phyloP scores from a whole-genome alignment of 2,888 invertebrate genomes.

The Phortica magna region DNA sequence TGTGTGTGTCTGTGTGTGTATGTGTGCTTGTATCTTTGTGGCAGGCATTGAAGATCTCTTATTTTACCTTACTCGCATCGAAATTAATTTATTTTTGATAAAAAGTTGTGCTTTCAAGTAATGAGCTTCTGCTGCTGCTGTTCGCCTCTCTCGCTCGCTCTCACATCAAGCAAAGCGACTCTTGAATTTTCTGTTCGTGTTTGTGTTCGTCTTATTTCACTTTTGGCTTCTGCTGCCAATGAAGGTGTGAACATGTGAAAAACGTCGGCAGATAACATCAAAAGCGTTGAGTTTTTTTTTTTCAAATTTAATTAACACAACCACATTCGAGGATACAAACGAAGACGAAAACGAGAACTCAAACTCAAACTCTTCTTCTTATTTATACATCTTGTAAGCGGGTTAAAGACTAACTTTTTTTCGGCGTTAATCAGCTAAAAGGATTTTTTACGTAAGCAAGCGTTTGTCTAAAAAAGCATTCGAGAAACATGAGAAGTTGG shows the following conservation, averaged over 20 bases:
- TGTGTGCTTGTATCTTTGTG: slow-evolving; percentile 4
- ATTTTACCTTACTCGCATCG: not conserved
- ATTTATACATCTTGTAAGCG: not conserved
- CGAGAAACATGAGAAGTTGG: not conserved
- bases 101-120: slow-evolving; percentile 24
- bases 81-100: slow-evolving; percentile 30
- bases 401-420: not conserved
- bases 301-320: slow-evolving; percentile 23
- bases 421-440: slow-evolving; percentile 26
- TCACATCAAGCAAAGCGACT: not conserved
- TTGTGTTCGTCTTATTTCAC: not conserved
- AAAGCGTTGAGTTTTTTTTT: slow-evolving; percentile 21
- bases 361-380: not conserved
- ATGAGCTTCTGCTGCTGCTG: slow-evolving; percentile 18
- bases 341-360: not conserved
- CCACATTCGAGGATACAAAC: not conserved
- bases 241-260: slow-evolving; percentile 60
- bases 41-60: slow-evolving; percentile 25
- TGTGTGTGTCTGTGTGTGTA: slow-evolving; percentile 7
- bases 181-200: not conserved
- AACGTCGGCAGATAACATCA: slow-evolving; percentile 56
- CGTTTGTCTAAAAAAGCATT: not conserved
- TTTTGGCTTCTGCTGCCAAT: not conserved
- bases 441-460: slow-evolving; percentile 17
- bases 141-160: not conserved